phyloP scores from a whole-genome alignment of 2,797 vertebrate genomes.

The Tolypeutes matacus region DNA sequence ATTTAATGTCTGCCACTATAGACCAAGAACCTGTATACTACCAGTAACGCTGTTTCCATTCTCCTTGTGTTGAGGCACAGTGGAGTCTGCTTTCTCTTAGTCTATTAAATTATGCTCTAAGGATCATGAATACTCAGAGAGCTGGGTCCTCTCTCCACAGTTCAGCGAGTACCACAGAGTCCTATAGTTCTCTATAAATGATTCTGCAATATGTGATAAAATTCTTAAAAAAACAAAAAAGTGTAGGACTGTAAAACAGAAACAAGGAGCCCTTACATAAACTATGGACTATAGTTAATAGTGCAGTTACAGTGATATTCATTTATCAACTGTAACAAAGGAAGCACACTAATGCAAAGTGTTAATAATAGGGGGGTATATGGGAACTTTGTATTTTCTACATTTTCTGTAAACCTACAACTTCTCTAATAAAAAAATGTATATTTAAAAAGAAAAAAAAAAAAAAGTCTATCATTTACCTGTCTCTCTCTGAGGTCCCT shows the following conservation, averaged over 20 bases:
- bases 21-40: background rate
- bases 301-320: too few relatives aligned
- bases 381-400: too few relatives aligned
- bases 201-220: background rate
- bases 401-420: too few relatives aligned
- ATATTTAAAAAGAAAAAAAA: too few relatives aligned
- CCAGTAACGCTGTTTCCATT: background rate
- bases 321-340: too few relatives aligned
- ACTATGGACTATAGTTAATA: too few relatives aligned
- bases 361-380: too few relatives aligned
- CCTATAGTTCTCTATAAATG: background rate
- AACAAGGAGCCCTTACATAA: too few relatives aligned
- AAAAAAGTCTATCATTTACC: background rate
- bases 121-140: background rate
- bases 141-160: background rate
- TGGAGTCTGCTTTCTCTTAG: background rate
- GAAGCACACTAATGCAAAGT: too few relatives aligned
- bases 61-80: background rate
- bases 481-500: background rate
- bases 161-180: background rate
- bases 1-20: background rate
- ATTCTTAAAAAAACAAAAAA: too few relatives aligned
- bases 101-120: background rate
- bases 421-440: too few relatives aligned
- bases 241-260: too few relatives aligned